Evolutionary conservation across 2,888 invertebrate genomes (phyloP).

Genomic region (Timema cristinae): DNA sequence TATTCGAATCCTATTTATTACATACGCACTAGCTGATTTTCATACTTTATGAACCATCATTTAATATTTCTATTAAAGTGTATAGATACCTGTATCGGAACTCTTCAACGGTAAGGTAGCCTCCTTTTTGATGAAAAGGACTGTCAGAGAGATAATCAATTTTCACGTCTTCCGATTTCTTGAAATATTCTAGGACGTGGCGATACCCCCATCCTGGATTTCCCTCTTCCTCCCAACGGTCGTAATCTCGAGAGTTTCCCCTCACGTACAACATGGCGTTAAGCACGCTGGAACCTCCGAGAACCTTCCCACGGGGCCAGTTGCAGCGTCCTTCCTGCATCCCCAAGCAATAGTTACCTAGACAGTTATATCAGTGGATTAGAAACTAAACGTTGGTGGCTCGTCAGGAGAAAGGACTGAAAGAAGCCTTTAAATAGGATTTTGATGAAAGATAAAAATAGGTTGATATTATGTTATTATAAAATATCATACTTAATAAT

Average conservation of each 20-base stretch:
- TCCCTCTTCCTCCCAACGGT: conserved; percentile 46
- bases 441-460: no score
- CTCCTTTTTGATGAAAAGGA: conserved; percentile 25
- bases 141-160: neutral
- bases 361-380: no score
- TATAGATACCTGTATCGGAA: conserved; percentile 4
- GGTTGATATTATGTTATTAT: no score
- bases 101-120: conserved; percentile 30
- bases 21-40: no score
- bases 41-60: no score
- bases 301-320: conserved; percentile 44
- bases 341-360: conserved; percentile 22
- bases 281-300: conserved; percentile 48
- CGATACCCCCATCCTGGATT: conserved; percentile 48
- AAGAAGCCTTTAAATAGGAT: no score
- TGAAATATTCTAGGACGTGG: conserved; percentile 47
- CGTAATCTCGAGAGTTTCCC: conserved; percentile 48
- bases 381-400: no score
- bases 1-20: no score
- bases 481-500: no score
- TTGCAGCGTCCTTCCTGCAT: conserved; percentile 30
- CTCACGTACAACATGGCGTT: conserved; percentile 50
- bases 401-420: no score
- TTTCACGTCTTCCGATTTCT: conserved; percentile 35
- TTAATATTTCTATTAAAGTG: no score